Conservation (phyloP, 2,888 invertebrate species). For the Nycteola revayana region DNA sequence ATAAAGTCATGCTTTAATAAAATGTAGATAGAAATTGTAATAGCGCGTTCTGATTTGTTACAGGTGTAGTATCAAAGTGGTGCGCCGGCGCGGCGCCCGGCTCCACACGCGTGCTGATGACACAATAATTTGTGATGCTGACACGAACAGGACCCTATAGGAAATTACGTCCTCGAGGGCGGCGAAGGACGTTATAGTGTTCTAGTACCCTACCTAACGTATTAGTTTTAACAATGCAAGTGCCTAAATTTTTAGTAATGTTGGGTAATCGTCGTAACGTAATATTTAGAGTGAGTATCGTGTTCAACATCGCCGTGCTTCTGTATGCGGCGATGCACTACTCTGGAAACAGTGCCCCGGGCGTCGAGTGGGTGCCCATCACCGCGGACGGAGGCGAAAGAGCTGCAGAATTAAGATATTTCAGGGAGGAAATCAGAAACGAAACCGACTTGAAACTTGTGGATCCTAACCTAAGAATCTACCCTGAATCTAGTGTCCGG, state of each 20-base stretch:
- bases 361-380: conserved; percentile 64
- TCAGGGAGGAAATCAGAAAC: conserved; percentile 38
- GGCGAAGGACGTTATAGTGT: conserved; percentile 74
- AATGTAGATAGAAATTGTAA: conserved; percentile 2
- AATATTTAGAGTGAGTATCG: conserved; percentile 88
- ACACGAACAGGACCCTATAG: conserved; percentile 72
- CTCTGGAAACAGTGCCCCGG: conserved; percentile 54
- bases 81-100: conserved; percentile 62
- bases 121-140: conserved; percentile 80
- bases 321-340: conserved; percentile 87
- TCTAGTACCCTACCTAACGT: conserved; percentile 15
- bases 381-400: conserved; percentile 62
- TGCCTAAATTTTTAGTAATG: conserved; percentile 69
- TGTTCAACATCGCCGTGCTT: conserved; percentile 87
- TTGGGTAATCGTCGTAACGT: conserved; percentile 83
- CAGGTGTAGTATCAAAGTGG: conserved; percentile 51
- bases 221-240: conserved; percentile 64
- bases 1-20: too few relatives aligned
- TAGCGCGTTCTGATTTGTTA: conserved; percentile 44
- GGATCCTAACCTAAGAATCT: background rate
- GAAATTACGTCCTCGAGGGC: conserved; percentile 80
- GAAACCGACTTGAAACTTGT: conserved; percentile 48
- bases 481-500: conserved; percentile 10
- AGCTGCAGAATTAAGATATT: conserved; percentile 50
- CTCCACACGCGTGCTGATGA: conserved; percentile 65